Conservation (phyloP, 2,888 invertebrate genomes). For the Entomobrya multifasciata region DNA sequence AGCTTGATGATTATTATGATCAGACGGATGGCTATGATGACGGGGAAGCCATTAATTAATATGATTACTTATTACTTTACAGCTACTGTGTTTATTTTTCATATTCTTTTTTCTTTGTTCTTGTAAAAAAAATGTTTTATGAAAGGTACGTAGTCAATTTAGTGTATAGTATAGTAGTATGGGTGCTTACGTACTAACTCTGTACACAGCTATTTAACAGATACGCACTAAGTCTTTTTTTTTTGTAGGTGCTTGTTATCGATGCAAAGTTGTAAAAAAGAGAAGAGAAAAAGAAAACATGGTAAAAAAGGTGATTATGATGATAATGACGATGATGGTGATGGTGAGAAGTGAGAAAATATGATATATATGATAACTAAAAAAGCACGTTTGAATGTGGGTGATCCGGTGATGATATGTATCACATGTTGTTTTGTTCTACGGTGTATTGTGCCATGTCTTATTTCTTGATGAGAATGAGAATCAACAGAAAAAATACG, state of each 20-base stretch:
- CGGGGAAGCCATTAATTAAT: constrained; percentile 21
- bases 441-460: background rate
- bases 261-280: background rate
- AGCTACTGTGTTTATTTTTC: background rate
- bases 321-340: background rate
- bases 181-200: background rate
- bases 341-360: constrained; percentile 2
- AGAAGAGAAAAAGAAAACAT: constrained; percentile 27
- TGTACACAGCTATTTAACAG: too few relatives aligned
- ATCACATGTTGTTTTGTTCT: constrained; percentile 5
- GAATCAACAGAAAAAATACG: constrained; percentile 30
- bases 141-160: background rate
- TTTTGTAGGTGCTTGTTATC: background rate
- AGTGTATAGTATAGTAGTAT: background rate
- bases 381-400: constrained; percentile 14
- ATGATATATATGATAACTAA: background rate
- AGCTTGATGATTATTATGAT: background rate
- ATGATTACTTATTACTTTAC: constrained; percentile 15
- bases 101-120: background rate
- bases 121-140: too few relatives aligned
- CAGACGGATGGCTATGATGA: constrained; percentile 1
- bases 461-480: constrained; percentile 12
- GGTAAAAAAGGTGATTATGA: background rate
- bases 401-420: constrained; percentile 26
- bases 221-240: background rate